phyloP scores from a whole-genome alignment of 2,888 invertebrate species.

The Leptinotarsa juncta region DNA sequence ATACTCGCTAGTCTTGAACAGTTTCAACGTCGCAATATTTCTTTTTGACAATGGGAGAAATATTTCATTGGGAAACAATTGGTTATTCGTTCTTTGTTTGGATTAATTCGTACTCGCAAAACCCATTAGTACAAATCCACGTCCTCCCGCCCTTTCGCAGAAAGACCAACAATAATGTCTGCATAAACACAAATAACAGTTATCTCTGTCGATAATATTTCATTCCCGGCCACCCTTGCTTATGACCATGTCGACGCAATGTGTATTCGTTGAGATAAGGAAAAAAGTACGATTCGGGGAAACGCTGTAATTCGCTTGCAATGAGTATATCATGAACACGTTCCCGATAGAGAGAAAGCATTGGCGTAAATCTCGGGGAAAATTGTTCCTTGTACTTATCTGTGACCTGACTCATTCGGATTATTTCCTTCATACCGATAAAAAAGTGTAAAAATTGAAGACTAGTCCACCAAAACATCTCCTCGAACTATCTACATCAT shows the following conservation, averaged over 20 bases:
- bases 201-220: constrained; percentile 7
- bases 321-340: constrained; percentile 8
- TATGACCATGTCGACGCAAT: constrained; percentile 16
- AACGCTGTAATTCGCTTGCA: constrained; percentile 20
- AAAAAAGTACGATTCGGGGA: constrained; percentile 18
- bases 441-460: too few relatives aligned
- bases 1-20: too few relatives aligned
- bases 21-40: too few relatives aligned
- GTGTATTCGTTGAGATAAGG: constrained; percentile 22
- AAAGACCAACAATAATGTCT: constrained; percentile 6
- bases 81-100: background rate
- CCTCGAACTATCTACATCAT: background rate
- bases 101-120: background rate
- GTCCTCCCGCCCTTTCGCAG: background rate
- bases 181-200: constrained; percentile 15
- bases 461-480: too few relatives aligned
- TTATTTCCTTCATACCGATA: background rate
- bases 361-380: constrained; percentile 6
- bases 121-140: constrained; percentile 6
- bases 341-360: constrained; percentile 12
- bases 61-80: too few relatives aligned
- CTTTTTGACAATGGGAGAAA: too few relatives aligned
- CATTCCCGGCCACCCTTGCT: constrained; percentile 13
- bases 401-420: background rate
- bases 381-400: background rate